phyloP scores from a whole-genome alignment of 2,797 vertebrate species.

The Crypturellus tataupa region DNA sequence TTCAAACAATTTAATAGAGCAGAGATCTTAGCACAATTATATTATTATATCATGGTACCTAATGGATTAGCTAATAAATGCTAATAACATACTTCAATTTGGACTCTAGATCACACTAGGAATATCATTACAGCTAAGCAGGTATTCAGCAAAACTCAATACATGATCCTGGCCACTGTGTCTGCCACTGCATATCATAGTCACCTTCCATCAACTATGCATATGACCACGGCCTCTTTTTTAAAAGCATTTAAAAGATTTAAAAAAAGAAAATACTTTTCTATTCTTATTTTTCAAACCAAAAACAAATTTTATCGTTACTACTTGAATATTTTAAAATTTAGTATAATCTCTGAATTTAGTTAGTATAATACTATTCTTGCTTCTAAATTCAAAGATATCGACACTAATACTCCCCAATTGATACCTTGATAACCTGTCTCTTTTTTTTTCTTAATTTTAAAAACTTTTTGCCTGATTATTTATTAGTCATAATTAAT shows the following conservation, averaged over 20 bases:
- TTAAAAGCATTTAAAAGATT: background rate
- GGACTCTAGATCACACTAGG: background rate
- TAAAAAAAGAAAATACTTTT: background rate
- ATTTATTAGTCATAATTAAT: background rate
- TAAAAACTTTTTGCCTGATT: too few relatives aligned
- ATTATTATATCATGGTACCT: background rate
- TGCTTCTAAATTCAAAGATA: background rate
- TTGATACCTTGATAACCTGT: background rate
- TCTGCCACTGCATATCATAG: background rate
- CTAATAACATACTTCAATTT: background rate
- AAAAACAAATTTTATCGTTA: background rate
- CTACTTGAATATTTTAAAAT: background rate
- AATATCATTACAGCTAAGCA: background rate
- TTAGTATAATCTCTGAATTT: background rate
- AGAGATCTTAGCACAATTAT: background rate
- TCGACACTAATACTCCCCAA: too few relatives aligned
- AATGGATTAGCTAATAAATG: background rate
- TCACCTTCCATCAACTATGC: background rate
- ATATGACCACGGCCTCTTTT: background rate
- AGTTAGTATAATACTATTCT: background rate
- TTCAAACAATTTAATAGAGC: background rate
- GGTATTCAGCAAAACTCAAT: background rate
- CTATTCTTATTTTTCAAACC: background rate
- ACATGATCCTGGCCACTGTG: background rate
- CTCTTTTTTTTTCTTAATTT: background rate